These are phyloP conservation scores for Drosophila bocki DNA, from an alignment of 1,140 invertebrate species.

Conservation along the genomic window DNA sequence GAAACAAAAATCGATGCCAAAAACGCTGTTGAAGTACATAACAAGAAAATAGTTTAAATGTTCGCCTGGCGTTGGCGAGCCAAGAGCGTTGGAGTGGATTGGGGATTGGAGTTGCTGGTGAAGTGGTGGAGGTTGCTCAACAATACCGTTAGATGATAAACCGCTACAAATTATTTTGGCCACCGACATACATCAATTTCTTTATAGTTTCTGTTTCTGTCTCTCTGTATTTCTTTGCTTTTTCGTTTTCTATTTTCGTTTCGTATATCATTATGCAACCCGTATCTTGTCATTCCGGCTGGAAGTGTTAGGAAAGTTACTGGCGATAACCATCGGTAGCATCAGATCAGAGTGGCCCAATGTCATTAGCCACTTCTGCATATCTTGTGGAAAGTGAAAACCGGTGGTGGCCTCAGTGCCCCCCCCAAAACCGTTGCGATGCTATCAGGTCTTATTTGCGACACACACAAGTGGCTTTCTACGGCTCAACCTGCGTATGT, in stretches of 20 bases:
- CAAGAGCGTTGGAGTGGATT: conserved; percentile 57
- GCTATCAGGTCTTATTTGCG: conserved; percentile 22
- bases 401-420: conserved; percentile 9
- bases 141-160: conserved; percentile 79
- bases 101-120: conserved; percentile 26
- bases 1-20: conserved; percentile 59
- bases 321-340: conserved; percentile 36
- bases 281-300: conserved; percentile 40
- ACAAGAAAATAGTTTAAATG: conserved; percentile 80
- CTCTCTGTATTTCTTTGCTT: conserved; percentile 22
- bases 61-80: conserved; percentile 51
- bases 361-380: conserved; percentile 40
- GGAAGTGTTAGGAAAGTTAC: conserved; percentile 60
- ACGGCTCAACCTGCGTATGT: conserved; percentile 50
- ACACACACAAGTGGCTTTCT: conserved; percentile 47
- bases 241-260: conserved; percentile 71
- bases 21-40: conserved; percentile 65
- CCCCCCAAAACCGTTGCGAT: background rate
- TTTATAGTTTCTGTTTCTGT: conserved; percentile 47
- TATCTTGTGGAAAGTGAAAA: conserved; percentile 35
- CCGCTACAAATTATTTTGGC: conserved; percentile 78
- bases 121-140: conserved; percentile 75
- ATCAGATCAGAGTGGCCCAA: conserved; percentile 43
- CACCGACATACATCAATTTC: conserved; percentile 61
- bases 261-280: conserved; percentile 67